Percentiles rank a stretch among this genome's conserved stretches.
These are phyloP conservation scores for Halcyon badia DNA, from an alignment of 2,797 vertebrate species.

Conservation along the genomic window DNA sequence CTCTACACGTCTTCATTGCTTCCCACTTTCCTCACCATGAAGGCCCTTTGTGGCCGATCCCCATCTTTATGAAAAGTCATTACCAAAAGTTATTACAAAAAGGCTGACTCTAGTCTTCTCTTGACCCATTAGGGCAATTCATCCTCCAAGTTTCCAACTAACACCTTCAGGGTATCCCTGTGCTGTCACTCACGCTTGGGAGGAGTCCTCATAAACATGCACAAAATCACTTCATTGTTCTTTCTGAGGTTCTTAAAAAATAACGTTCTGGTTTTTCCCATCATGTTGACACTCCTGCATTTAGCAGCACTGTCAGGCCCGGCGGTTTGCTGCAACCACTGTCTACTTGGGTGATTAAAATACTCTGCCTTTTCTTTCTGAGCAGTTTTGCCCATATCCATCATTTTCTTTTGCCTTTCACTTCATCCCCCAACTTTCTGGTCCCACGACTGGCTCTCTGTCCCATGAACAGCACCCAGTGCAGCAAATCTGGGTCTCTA, in stretches of 20 bases:
- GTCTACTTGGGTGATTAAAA: not conserved
- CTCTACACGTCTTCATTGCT: not conserved
- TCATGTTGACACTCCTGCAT: not conserved
- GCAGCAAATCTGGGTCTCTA: not conserved
- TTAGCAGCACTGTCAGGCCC: not conserved
- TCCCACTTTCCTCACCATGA: not conserved
- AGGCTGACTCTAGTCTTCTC: not conserved
- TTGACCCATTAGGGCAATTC: not conserved
- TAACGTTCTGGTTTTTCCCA: not conserved
- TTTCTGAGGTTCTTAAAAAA: not conserved
- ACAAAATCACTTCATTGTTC: not conserved
- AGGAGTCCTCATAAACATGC: not conserved
- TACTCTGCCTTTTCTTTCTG: not conserved
- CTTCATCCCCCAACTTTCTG: not conserved
- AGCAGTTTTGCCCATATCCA: not conserved
- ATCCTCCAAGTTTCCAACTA: not conserved
- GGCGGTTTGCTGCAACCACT: not conserved
- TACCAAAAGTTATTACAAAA: not conserved
- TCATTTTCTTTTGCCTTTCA: not conserved
- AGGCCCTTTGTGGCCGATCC: not conserved
- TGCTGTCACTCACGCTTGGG: not conserved
- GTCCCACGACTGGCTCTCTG: accelerated
- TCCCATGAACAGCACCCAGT: not conserved
- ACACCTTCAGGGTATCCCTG: not conserved
- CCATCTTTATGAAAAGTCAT: not conserved